These are phyloP conservation scores for Orchesella cincta DNA, from an alignment of 1,140 invertebrate genomes.

Conservation along the genomic window DNA sequence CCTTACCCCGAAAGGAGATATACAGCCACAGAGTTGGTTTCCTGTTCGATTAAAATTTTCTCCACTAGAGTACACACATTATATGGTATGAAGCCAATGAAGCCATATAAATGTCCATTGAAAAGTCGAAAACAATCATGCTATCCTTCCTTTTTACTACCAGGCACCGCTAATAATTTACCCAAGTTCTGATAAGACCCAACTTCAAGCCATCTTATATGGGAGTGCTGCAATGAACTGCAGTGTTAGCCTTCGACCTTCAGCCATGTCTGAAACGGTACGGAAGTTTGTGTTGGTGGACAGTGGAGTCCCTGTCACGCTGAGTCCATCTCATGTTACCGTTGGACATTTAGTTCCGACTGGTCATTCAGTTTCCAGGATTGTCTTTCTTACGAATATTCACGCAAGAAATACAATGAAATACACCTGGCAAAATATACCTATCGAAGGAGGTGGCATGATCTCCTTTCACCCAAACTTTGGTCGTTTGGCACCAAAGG, in stretches of 20 bases:
- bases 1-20: constrained; percentile 14
- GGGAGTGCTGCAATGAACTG: not conserved
- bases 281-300: constrained; percentile 10
- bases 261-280: not conserved
- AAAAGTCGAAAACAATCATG: not conserved
- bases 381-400: constrained; percentile 25
- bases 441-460: constrained; percentile 24
- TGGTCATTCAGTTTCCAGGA: not conserved
- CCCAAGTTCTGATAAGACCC: not conserved
- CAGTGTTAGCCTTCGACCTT: not conserved
- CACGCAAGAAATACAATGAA: constrained; percentile 3
- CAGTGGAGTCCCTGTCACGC: not conserved
- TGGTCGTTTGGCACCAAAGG: constrained; percentile 4
- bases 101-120: no score
- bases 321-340: not conserved
- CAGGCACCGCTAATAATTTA: not conserved
- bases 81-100: constrained; percentile 13
- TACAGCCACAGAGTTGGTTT: constrained; percentile 14
- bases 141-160: not conserved
- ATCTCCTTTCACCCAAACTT: constrained; percentile 25
- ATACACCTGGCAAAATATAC: constrained; percentile 17
- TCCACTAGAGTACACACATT: constrained; percentile 21
- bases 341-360: constrained; percentile 11
- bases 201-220: not conserved
- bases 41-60: constrained; percentile 23